Percentiles rank a stretch among this genome's conserved stretches.
Evolutionary conservation across 2,888 invertebrate species (phyloP).

Genomic region (Busseola fusca): DNA sequence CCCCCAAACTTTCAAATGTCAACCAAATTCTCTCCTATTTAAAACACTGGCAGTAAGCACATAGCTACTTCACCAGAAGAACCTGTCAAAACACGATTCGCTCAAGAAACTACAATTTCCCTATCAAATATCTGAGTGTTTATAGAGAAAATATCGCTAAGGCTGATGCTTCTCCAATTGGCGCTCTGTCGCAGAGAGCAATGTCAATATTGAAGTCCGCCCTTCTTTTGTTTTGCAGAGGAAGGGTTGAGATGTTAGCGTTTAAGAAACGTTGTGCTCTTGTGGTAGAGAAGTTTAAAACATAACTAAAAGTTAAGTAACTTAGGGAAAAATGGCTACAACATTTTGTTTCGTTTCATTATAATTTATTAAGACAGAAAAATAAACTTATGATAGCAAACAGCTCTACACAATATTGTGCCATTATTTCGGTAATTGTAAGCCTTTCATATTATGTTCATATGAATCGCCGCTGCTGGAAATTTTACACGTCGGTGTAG

Average conservation of each 20-base stretch:
- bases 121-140: slow-evolving; percentile 72
- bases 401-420: neutral
- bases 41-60: slow-evolving; percentile 26
- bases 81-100: slow-evolving; percentile 56
- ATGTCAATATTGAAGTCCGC: slow-evolving; percentile 77
- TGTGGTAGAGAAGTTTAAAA: neutral
- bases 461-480: too few relatives aligned
- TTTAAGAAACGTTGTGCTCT: slow-evolving; percentile 19
- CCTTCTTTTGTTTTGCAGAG: slow-evolving; percentile 58
- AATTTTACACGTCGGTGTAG: too few relatives aligned
- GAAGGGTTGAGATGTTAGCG: slow-evolving; percentile 57
- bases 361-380: neutral
- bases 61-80: slow-evolving; percentile 30
- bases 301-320: neutral
- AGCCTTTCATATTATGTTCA: neutral
- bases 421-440: neutral
- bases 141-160: slow-evolving; percentile 74
- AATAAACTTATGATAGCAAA: neutral
- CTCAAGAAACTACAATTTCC: slow-evolving; percentile 68
- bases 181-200: slow-evolving; percentile 78
- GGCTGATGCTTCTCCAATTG: slow-evolving; percentile 72
- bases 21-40: slow-evolving; percentile 6
- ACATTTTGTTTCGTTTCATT: neutral
- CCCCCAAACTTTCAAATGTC: slow-evolving; percentile 5
- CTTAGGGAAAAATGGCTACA: neutral